phyloP scores from a whole-genome alignment of 2,113 vertebrate genomes.

The Zapornia atra region DNA sequence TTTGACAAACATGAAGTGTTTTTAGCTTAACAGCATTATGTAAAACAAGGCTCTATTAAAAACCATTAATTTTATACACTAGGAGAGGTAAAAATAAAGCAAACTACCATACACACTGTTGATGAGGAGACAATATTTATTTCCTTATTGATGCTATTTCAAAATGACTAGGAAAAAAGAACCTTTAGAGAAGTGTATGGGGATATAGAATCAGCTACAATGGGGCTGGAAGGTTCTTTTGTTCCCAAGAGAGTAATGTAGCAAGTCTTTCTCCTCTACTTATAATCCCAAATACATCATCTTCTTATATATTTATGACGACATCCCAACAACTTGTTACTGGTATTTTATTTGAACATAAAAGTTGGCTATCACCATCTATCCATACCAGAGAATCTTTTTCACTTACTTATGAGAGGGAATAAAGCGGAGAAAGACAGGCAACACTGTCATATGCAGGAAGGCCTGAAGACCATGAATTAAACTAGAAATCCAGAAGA shows the following conservation, averaged over 20 bases:
- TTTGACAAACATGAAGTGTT: not conserved
- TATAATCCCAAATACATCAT: not conserved
- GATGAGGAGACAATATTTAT: not conserved
- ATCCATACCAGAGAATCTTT: not conserved
- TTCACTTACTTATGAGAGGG: not conserved
- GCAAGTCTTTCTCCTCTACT: not conserved
- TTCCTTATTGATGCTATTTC: rapidly evolving
- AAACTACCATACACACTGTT: not conserved
- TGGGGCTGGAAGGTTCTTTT: not conserved
- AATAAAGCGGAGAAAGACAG: not conserved
- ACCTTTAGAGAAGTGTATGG: not conserved
- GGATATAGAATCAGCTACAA: not conserved
- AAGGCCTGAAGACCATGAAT: not conserved
- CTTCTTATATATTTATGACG: not conserved
- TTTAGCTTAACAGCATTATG: not conserved
- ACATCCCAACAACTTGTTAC: not conserved
- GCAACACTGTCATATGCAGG: not conserved
- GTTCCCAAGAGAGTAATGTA: not conserved
- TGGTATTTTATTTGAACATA: not conserved
- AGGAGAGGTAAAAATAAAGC: not conserved
- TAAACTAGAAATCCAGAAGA: not conserved
- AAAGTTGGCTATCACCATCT: not conserved
- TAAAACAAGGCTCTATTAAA: not conserved
- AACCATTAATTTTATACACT: not conserved
- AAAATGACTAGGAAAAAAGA: not conserved